A percentile compares a stretch with the other conserved stretches of the same genome.
These are phyloP conservation scores for Trichonephila clavipes DNA, from an alignment of 1,140 invertebrate genomes.

Conservation along the genomic window DNA sequence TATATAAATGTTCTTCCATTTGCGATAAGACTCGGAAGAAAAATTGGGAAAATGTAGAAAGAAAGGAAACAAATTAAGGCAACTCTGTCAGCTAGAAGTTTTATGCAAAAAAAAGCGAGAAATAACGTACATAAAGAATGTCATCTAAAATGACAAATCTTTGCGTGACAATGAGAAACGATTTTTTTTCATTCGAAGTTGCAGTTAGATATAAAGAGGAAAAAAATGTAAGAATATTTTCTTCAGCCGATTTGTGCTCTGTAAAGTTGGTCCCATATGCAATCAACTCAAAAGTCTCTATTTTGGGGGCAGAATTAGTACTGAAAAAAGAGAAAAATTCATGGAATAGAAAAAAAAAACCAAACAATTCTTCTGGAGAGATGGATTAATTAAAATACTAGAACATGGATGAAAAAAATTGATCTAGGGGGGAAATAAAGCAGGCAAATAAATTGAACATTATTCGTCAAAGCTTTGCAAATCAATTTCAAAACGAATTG, in stretches of 20 bases:
- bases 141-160: slow-evolving; percentile 52
- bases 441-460: no score
- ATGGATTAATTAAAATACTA: neutral
- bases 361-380: neutral
- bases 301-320: neutral
- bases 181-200: slow-evolving; percentile 19
- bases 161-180: slow-evolving; percentile 46
- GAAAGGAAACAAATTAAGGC: neutral
- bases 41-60: neutral
- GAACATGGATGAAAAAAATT: neutral
- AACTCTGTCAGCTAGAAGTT: neutral
- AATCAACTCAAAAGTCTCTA: neutral
- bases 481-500: no score
- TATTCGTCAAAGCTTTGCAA: no score
- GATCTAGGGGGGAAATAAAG: no score
- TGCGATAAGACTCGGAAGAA: neutral
- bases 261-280: neutral
- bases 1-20: slow-evolving; percentile 32
- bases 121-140: slow-evolving; percentile 18
- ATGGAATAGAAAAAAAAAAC: neutral
- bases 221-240: neutral
- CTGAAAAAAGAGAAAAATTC: neutral
- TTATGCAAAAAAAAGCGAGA: neutral
- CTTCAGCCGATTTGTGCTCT: neutral
- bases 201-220: neutral